These are phyloP conservation scores for Bolinopsis microptera DNA, from an alignment of 37 sponge, comb jelly and placozoan genomes.

Conservation along the genomic window DNA sequence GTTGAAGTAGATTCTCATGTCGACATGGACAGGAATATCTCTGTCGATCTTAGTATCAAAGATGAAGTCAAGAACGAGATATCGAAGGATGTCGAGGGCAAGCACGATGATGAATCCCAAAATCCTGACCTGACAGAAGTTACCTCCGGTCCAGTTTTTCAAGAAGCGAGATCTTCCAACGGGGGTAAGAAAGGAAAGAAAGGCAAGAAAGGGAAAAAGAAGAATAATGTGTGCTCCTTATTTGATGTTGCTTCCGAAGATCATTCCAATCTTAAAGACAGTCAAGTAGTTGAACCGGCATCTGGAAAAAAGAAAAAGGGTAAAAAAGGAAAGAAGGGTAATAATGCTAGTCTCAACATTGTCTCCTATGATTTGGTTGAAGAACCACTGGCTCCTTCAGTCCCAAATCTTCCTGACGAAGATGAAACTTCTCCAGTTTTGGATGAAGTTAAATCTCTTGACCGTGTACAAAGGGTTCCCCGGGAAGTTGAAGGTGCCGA, in stretches of 20 bases:
- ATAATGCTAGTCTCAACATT: not conserved
- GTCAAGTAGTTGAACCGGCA: not conserved
- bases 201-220: not conserved
- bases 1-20: not conserved
- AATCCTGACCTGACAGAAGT: too few relatives aligned
- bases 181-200: constrained; percentile 14
- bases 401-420: too few relatives aligned
- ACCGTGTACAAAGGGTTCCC: too few relatives aligned
- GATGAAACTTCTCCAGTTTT: too few relatives aligned
- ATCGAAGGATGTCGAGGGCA: not conserved
- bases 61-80: not conserved
- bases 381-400: not conserved
- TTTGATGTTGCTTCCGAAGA: not conserved
- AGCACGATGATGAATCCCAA: not conserved
- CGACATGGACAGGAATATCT: not conserved
- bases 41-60: not conserved
- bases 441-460: too few relatives aligned
- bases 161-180: not conserved
- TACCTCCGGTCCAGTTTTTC: too few relatives aligned
- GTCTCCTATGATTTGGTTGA: not conserved
- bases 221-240: not conserved
- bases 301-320: constrained; percentile 32
- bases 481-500: too few relatives aligned
- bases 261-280: not conserved
- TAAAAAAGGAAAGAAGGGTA: not conserved